Percentiles rank a stretch among this genome's conserved stretches.
Evolutionary conservation across 2,797 vertebrate species (phyloP).

Genomic region (Eupleurogrammus muticus): DNA sequence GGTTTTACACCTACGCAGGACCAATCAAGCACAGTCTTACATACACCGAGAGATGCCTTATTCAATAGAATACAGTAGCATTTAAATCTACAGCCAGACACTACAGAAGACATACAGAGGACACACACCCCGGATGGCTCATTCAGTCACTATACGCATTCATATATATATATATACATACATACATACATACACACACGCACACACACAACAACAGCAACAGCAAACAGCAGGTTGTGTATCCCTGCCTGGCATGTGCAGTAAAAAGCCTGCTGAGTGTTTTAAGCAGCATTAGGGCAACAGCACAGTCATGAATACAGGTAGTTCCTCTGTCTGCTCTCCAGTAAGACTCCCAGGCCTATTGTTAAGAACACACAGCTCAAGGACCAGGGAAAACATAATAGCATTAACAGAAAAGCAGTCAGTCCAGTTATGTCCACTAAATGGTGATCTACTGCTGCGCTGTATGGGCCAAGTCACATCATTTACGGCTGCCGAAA

Average conservation of each 20-base stretch:
- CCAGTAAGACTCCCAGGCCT: conserved; percentile 56
- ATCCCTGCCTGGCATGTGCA: conserved; percentile 66
- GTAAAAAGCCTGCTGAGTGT: conserved; percentile 78
- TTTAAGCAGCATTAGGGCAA: conserved; percentile 77
- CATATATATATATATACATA: conserved; percentile 4
- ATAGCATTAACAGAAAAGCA: not conserved
- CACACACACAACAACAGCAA: conserved; percentile 23
- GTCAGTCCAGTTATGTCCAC: not conserved
- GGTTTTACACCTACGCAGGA: conserved; percentile 72
- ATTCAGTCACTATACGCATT: conserved; percentile 30
- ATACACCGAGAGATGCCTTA: conserved; percentile 55
- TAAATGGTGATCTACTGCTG: not conserved
- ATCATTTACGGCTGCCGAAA: not conserved
- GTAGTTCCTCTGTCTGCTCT: conserved; percentile 56
- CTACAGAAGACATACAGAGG: conserved; percentile 31
- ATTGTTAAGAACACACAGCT: conserved; percentile 61
- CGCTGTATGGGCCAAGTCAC: not conserved
- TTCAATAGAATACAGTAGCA: conserved; percentile 43
- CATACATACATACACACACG: conserved; percentile 37
- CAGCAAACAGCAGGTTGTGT: conserved; percentile 54
- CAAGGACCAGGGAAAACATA: conserved; percentile 17
- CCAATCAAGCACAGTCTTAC: conserved; percentile 60
- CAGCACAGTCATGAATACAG: conserved; percentile 68
- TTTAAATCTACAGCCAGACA: conserved; percentile 57
- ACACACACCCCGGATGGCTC: conserved; percentile 27